Percentiles rank a stretch among this genome's conserved stretches.
Evolutionary conservation across 2,113 vertebrate species (phyloP).

Genomic region (Mirza zaza): DNA sequence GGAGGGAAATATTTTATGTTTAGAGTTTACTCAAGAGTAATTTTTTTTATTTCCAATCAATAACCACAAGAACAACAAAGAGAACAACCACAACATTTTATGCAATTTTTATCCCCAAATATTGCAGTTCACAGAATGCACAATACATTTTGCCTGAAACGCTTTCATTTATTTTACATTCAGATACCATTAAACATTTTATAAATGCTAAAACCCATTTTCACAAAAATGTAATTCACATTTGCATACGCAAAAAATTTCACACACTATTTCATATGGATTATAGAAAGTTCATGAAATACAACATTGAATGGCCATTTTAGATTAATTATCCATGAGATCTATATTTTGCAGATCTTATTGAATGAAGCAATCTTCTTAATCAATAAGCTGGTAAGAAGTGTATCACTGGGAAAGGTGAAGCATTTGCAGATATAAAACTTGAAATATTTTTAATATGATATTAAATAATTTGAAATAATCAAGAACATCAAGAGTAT

Average conservation of each 20-base stretch:
- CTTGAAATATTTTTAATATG: background rate
- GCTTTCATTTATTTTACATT: background rate
- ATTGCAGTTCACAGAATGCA: background rate
- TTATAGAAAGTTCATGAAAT: background rate
- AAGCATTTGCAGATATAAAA: background rate
- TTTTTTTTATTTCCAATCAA: background rate
- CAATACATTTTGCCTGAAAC: background rate
- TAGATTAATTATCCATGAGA: background rate
- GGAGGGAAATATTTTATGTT: background rate
- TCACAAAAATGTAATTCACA: background rate
- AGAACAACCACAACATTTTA: background rate
- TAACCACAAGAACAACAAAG: background rate
- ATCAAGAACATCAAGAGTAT: background rate
- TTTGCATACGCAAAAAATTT: background rate
- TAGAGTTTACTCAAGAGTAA: background rate
- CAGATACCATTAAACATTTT: background rate
- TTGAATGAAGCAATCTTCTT: background rate
- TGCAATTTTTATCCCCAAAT: background rate
- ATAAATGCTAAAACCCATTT: background rate
- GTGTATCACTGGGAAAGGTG: background rate
- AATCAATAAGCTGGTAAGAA: background rate
- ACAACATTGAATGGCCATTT: background rate
- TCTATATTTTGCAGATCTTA: background rate
- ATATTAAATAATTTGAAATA: background rate
- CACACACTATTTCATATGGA: background rate